These are phyloP conservation scores for Microtus montanus DNA, from an alignment of 2,113 vertebrate species.

Conservation along the genomic window DNA sequence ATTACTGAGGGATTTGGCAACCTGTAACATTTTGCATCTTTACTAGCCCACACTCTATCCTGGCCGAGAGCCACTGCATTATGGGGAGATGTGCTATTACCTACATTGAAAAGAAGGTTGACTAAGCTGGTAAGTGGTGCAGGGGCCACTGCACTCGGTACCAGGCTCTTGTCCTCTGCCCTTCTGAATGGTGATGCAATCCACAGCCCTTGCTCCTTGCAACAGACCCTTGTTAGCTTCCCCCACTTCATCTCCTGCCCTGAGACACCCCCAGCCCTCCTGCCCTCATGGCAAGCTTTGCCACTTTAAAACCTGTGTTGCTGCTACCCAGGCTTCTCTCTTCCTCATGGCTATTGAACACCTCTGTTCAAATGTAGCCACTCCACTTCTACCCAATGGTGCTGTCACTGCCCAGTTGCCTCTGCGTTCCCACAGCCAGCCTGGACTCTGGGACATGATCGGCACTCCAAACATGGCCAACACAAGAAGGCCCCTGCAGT, in stretches of 20 bases:
- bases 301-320: not conserved
- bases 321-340: not conserved
- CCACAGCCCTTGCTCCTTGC: not conserved
- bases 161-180: not conserved
- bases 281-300: not conserved
- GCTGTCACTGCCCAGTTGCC: not conserved
- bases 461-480: not conserved
- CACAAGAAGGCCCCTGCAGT: not conserved
- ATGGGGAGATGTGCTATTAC: not conserved
- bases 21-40: not conserved
- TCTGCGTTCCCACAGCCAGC: not conserved
- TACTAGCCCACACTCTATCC: not conserved
- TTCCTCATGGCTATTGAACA: not conserved
- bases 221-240: not conserved
- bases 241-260: not conserved
- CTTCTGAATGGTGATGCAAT: not conserved
- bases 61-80: not conserved
- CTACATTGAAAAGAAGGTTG: not conserved
- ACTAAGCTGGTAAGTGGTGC: not conserved
- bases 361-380: not conserved
- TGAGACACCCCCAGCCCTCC: not conserved
- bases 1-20: too few relatives aligned
- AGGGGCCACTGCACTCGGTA: not conserved
- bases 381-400: not conserved
- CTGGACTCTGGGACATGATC: not conserved